Percentiles rank a stretch among this genome's conserved stretches.
phyloP scores from a whole-genome alignment of 2,888 invertebrate genomes.

The Capitulum mitella region DNA sequence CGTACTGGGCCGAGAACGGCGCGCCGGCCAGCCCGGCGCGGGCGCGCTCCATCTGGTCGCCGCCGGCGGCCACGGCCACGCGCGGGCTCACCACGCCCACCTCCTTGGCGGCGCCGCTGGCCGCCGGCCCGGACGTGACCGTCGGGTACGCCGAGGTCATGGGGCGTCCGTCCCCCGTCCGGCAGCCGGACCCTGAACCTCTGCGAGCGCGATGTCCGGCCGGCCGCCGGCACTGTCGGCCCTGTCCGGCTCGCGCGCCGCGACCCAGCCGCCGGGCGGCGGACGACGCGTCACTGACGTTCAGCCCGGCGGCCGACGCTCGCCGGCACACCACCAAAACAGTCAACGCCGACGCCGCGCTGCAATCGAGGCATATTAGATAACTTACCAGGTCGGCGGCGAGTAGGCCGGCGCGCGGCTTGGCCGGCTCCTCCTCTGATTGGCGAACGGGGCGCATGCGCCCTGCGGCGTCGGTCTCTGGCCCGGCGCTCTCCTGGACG shows the following conservation, averaged over 20 bases:
- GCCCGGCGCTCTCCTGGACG: neutral
- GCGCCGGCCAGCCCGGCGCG: slow-evolving; percentile 4
- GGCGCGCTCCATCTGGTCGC: neutral
- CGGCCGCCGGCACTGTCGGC: too few relatives aligned
- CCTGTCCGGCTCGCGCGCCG: neutral
- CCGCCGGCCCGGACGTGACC: neutral
- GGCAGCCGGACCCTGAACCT: too few relatives aligned
- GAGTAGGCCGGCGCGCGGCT: neutral
- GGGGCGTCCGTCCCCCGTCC: neutral
- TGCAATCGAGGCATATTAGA: slow-evolving; percentile 23
- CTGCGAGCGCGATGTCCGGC: too few relatives aligned
- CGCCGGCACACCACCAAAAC: neutral
- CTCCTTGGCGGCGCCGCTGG: neutral
- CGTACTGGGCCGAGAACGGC: neutral
- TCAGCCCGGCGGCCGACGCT: neutral
- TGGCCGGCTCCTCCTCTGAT: neutral
- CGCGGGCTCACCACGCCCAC: slow-evolving; percentile 8
- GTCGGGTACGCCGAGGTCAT: slow-evolving; percentile 9
- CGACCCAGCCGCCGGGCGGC: too few relatives aligned
- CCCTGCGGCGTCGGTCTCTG: neutral
- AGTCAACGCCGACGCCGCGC: neutral
- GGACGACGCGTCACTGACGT: neutral
- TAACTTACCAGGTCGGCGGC: slow-evolving; percentile 13
- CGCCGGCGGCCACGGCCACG: neutral
- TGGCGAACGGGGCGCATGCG: slow-evolving; percentile 18